These are phyloP conservation scores for Chunga burmeisteri DNA, from an alignment of 2,113 vertebrate species.

Conservation along the genomic window DNA sequence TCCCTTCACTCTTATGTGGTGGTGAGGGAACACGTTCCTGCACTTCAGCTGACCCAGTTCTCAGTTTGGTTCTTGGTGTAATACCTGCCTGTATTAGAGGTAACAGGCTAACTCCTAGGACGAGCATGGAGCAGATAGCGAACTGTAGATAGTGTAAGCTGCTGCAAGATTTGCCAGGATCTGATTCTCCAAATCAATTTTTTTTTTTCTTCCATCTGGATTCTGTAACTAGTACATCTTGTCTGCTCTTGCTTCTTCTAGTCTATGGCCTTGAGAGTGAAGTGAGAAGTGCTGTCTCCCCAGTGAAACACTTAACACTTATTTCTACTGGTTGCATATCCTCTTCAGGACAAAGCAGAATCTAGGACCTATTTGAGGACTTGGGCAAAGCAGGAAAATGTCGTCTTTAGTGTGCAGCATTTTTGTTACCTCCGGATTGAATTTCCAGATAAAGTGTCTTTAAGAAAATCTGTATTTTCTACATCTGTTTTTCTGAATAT, in stretches of 20 bases:
- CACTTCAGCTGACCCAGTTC: not conserved
- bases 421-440: not conserved
- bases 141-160: not conserved
- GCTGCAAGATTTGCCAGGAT: not conserved
- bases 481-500: not conserved
- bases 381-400: not conserved
- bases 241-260: not conserved
- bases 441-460: not conserved
- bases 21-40: not conserved
- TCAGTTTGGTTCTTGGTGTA: not conserved
- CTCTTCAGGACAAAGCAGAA: not conserved
- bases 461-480: not conserved
- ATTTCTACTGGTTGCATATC: rapidly evolving
- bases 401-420: rapidly evolving
- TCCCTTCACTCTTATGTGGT: rapidly evolving
- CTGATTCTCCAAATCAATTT: not conserved
- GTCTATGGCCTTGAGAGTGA: rapidly evolving
- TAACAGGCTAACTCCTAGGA: not conserved
- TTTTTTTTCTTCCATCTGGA: not conserved
- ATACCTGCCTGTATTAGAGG: not conserved
- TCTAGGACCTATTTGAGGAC: rapidly evolving
- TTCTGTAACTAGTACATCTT: not conserved
- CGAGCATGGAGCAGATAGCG: not conserved
- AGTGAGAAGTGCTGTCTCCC: no score
- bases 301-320: no score